These are phyloP conservation scores for Dolichopus griseipennis DNA, from an alignment of 2,888 invertebrate species.

Conservation along the genomic window DNA sequence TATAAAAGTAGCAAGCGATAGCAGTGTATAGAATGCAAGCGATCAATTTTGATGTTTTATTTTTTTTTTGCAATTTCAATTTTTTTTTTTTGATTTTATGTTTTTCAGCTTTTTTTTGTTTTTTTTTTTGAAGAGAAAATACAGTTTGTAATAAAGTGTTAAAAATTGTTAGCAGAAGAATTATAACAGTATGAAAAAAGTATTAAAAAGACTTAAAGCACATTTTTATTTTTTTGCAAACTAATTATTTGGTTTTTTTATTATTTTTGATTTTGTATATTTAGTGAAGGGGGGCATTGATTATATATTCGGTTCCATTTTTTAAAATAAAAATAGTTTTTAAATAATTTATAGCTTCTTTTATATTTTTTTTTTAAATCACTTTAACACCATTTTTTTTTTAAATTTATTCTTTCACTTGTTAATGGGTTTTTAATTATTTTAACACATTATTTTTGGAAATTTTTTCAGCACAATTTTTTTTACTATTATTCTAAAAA, in stretches of 20 bases:
- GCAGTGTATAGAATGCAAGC: not conserved
- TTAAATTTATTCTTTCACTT: not conserved
- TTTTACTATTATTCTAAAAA: too few relatives aligned
- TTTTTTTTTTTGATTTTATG: conserved; percentile 10
- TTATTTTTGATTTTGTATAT: not conserved
- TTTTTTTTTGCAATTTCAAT: conserved; percentile 16
- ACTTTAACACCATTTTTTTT: not conserved
- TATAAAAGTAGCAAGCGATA: conserved; percentile 4
- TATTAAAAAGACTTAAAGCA: conserved; percentile 16
- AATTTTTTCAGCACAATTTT: too few relatives aligned
- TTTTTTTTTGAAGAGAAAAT: conserved; percentile 12
- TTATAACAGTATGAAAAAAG: conserved; percentile 16
- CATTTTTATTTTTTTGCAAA: not conserved
- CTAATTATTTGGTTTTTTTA: too few relatives aligned
- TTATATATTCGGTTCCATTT: not conserved
- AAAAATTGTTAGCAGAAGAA: conserved; percentile 15
- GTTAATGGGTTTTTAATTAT: not conserved
- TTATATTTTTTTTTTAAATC: not conserved
- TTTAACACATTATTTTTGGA: not conserved
- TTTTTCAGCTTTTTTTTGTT: not conserved
- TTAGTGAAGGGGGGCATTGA: not conserved
- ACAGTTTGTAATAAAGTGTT: conserved; percentile 12
- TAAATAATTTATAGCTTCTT: not conserved
- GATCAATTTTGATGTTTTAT: conserved; percentile 6
- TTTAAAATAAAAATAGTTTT: not conserved